A percentile compares a stretch with the other conserved stretches of the same genome.
These are phyloP conservation scores for Cololabis saira DNA, from an alignment of 2,113 vertebrate genomes.

Conservation along the genomic window DNA sequence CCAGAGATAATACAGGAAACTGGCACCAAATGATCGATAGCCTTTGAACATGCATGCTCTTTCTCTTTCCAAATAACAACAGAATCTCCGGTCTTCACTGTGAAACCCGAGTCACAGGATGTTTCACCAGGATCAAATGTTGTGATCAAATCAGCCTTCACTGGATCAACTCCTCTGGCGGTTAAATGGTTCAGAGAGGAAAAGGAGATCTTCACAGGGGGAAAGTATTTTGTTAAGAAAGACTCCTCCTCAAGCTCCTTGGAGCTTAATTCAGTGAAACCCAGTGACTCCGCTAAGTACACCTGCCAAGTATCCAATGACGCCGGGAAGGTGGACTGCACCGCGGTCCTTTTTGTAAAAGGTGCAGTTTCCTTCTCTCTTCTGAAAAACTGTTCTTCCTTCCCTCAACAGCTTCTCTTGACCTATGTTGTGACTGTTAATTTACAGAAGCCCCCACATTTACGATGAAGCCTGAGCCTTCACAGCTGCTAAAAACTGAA, in stretches of 20 bases:
- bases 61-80: slow-evolving; percentile 67
- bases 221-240: slow-evolving; percentile 90
- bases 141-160: slow-evolving; percentile 86
- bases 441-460: slow-evolving; percentile 91
- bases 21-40: background rate
- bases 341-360: slow-evolving; percentile 92
- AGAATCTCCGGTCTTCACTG: slow-evolving; percentile 91
- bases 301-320: slow-evolving; percentile 92
- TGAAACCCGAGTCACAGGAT: slow-evolving; percentile 86
- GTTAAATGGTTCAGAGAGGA: slow-evolving; percentile 93
- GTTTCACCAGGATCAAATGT: slow-evolving; percentile 86
- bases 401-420: background rate
- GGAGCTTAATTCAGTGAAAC: slow-evolving; percentile 90
- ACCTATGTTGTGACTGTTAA: slow-evolving; percentile 58
- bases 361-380: slow-evolving; percentile 81
- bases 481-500: slow-evolving; percentile 85
- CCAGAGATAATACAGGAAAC: background rate
- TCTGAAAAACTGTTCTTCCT: slow-evolving; percentile 15
- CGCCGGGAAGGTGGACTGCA: slow-evolving; percentile 88
- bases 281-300: slow-evolving; percentile 88
- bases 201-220: slow-evolving; percentile 89
- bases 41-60: slow-evolving; percentile 43
- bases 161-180: slow-evolving; percentile 87
- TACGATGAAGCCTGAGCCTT: slow-evolving; percentile 87
- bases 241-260: slow-evolving; percentile 88